phyloP scores from a whole-genome alignment of 2,797 vertebrate genomes.

The Gastrophryne carolinensis region DNA sequence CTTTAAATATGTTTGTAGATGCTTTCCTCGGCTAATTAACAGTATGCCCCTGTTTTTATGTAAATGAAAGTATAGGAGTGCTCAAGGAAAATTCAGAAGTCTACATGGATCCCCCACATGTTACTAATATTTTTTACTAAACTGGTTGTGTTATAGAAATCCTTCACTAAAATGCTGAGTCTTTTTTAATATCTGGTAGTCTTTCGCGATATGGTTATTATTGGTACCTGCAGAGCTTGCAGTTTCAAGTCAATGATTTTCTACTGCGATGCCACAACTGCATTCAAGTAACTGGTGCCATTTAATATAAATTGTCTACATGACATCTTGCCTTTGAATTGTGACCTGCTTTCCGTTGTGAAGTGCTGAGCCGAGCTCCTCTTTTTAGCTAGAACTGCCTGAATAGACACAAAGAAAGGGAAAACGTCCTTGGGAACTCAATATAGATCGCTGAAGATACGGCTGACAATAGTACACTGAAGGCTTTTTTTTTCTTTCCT shows the following conservation, averaged over 20 bases:
- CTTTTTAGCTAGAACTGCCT: neutral
- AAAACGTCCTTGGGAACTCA: neutral
- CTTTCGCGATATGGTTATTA: no score
- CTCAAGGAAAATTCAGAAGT: no score
- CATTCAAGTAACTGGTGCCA: neutral
- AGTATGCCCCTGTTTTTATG: no score
- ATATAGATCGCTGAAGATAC: neutral
- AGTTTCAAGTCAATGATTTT: neutral
- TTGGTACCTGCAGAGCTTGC: neutral
- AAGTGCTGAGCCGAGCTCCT: neutral
- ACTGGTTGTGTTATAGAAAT: no score
- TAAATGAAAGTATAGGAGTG: no score
- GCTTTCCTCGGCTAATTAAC: no score
- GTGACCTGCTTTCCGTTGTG: neutral
- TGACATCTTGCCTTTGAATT: neutral
- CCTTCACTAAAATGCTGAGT: no score
- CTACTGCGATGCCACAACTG: neutral
- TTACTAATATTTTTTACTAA: no score
- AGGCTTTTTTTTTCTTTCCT: neutral
- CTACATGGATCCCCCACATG: no score
- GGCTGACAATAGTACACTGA: neutral
- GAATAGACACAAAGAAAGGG: neutral
- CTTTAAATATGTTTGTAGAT: no score
- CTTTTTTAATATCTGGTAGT: no score
- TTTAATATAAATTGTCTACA: neutral